phyloP scores from a whole-genome alignment of 2,797 vertebrate genomes.

The Microctenopoma stevenorrisi region DNA sequence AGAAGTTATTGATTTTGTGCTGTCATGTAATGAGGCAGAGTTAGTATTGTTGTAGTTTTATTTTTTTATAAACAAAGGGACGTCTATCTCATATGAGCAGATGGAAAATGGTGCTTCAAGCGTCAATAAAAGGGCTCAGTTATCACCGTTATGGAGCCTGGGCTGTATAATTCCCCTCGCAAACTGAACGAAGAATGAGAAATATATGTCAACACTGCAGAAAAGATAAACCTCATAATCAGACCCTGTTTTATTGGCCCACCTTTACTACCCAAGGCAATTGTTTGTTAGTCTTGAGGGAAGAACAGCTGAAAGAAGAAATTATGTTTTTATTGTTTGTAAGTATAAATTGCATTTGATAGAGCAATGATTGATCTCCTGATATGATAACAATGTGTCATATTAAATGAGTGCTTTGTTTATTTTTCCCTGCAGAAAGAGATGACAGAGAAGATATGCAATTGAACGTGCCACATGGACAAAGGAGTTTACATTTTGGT shows the following conservation, averaged over 20 bases:
- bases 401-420: conserved; percentile 45
- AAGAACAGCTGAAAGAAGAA: conserved; percentile 14
- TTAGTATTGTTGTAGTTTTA: conserved; percentile 21
- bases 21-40: conserved; percentile 26
- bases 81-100: conserved; percentile 26
- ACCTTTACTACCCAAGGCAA: not conserved
- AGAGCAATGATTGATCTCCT: conserved; percentile 18
- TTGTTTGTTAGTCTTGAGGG: not conserved
- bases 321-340: not conserved
- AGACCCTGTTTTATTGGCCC: conserved; percentile 23
- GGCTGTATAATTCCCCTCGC: conserved; percentile 6
- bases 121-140: conserved; percentile 47
- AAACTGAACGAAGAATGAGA: conserved; percentile 33
- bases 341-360: conserved; percentile 3
- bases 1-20: conserved; percentile 25
- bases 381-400: not conserved
- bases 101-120: conserved; percentile 25
- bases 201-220: conserved; percentile 26
- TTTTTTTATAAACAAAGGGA: conserved; percentile 39
- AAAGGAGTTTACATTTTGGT: conserved; percentile 64
- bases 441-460: conserved; percentile 98
- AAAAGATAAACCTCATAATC: conserved; percentile 17
- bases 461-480: conserved; percentile 84
- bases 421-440: conserved; percentile 87
- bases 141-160: conserved; percentile 37